Evolutionary conservation across 1,140 invertebrate genomes (phyloP).

Genomic region (Drosophila micromelanica): DNA sequence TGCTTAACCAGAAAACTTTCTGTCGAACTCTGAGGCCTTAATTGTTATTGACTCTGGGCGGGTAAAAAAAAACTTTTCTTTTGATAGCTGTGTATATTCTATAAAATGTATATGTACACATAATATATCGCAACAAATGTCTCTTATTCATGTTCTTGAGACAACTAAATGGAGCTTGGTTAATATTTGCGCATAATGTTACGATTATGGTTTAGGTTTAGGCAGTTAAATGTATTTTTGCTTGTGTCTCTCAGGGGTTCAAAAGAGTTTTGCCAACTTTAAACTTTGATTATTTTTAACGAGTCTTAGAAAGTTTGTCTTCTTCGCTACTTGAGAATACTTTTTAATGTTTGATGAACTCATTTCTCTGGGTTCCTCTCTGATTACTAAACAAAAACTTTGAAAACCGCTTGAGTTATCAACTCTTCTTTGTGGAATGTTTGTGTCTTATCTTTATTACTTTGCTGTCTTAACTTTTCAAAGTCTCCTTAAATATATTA

Average conservation of each 20-base stretch:
- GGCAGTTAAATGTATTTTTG: slow-evolving; percentile 16
- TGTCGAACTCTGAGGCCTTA: slow-evolving; percentile 48
- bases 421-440: neutral
- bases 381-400: no score
- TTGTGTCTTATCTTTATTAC: neutral
- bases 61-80: slow-evolving; percentile 18
- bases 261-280: neutral
- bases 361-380: no score
- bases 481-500: no score
- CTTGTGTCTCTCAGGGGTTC: slow-evolving; percentile 9
- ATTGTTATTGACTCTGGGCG: slow-evolving; percentile 75
- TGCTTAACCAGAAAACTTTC: slow-evolving; percentile 56
- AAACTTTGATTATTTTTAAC: slow-evolving; percentile 4
- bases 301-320: neutral
- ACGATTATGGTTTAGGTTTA: slow-evolving; percentile 14
- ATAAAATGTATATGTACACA: slow-evolving; percentile 33
- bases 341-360: no score
- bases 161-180: slow-evolving; percentile 8
- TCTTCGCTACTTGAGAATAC: no score
- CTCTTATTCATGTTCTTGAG: slow-evolving; percentile 17
- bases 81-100: slow-evolving; percentile 39
- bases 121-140: slow-evolving; percentile 43
- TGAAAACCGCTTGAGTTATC: neutral
- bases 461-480: neutral
- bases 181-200: slow-evolving; percentile 13